Conservation (phyloP, 2,888 invertebrate species). For the Mesorhabditis spiculigera region DNA sequence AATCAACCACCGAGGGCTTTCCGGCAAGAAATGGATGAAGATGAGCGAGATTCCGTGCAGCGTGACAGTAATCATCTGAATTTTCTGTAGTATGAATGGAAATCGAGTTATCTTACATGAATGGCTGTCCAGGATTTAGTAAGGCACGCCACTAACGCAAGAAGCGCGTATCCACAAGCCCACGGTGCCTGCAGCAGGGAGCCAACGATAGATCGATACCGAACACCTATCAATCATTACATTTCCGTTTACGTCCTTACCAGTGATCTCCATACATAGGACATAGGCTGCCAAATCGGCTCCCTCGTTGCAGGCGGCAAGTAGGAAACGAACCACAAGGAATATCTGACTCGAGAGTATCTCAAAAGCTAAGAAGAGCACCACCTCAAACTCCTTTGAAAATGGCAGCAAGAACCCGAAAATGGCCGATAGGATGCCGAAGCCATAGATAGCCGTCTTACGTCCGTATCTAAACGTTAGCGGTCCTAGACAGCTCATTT, state of each 20-base stretch:
- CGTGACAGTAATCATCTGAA: conserved; percentile 43
- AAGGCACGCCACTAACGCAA: conserved; percentile 54
- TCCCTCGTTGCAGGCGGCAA: conserved; percentile 56
- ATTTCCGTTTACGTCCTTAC: conserved; percentile 9
- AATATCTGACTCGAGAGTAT: background rate
- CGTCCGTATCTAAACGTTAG: conserved; percentile 47
- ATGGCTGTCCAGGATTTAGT: conserved; percentile 54
- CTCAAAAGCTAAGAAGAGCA: background rate
- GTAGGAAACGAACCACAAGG: background rate
- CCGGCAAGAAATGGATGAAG: conserved; percentile 45
- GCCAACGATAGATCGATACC: conserved; percentile 58
- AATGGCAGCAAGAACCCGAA: conserved; percentile 54
- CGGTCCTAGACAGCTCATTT: background rate
- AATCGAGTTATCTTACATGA: conserved; percentile 28
- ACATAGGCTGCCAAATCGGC: conserved; percentile 58
- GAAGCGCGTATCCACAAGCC: conserved; percentile 57
- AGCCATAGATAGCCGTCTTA: conserved; percentile 52
- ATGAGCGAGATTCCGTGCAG: conserved; percentile 48
- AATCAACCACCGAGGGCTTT: conserved; percentile 53
- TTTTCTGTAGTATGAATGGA: background rate
- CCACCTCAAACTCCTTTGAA: conserved; percentile 28
- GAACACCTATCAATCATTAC: conserved; percentile 32
- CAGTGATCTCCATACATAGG: conserved; percentile 58
- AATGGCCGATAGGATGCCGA: conserved; percentile 46
- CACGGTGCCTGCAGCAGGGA: conserved; percentile 57